These are phyloP conservation scores for Agelas oroides DNA, from an alignment of 37 sponge, comb jelly and placozoan species.

Conservation along the genomic window DNA sequence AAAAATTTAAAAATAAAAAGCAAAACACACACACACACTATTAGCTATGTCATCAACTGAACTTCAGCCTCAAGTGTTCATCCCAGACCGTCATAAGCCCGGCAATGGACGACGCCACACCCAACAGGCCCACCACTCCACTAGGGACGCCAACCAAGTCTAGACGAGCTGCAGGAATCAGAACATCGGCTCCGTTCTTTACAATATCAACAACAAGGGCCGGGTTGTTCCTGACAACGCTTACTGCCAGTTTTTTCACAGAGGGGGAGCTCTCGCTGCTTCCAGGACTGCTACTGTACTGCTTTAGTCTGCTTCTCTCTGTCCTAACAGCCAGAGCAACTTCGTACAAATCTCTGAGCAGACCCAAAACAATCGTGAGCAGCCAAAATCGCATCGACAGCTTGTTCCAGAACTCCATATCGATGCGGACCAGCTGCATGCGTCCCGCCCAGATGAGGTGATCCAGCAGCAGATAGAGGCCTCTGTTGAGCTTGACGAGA, in stretches of 20 bases:
- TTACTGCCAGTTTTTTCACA: background rate
- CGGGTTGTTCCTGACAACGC: slow-evolving; percentile 46
- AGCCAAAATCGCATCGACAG: slow-evolving; percentile 72
- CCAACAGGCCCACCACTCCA: slow-evolving; percentile 75
- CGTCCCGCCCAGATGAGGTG: slow-evolving; percentile 76
- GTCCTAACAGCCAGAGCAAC: slow-evolving; percentile 27
- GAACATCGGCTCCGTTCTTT: slow-evolving; percentile 72
- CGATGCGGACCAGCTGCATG: slow-evolving; percentile 52
- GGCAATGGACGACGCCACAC: slow-evolving; percentile 67
- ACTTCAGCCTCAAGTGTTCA: slow-evolving; percentile 61
- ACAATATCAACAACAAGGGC: slow-evolving; percentile 61
- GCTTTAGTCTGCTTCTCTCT: slow-evolving; percentile 41
- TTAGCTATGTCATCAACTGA: slow-evolving; percentile 27
- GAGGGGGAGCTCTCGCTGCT: background rate
- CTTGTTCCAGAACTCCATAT: slow-evolving; percentile 53
- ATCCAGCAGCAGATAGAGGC: slow-evolving; percentile 80
- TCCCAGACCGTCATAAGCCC: slow-evolving; percentile 57
- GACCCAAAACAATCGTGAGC: slow-evolving; percentile 45
- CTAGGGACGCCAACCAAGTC: slow-evolving; percentile 46
- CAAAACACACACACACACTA: too few species aligned
- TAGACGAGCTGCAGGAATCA: slow-evolving; percentile 60
- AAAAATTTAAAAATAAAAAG: too few species aligned
- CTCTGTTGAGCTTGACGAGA: slow-evolving; percentile 62
- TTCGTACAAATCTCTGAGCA: slow-evolving; percentile 66
- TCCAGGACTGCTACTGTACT: slow-evolving; percentile 18